Base-by-base conservation (phyloP, 2,797 vertebrate species). In the Heteromormyrus szaboi region DNA sequence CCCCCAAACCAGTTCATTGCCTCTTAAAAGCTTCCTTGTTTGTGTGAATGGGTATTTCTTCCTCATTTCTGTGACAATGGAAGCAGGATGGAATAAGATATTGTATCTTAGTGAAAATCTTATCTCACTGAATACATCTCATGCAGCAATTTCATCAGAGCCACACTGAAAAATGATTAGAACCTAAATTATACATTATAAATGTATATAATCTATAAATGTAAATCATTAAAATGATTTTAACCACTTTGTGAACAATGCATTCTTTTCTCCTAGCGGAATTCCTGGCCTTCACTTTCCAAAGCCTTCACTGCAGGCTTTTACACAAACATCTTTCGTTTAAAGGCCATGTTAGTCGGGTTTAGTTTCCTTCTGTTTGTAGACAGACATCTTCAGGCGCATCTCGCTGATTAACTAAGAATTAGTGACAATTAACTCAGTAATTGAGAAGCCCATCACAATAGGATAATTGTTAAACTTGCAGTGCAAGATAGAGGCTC, bases 1-100 rank as follows among this genome's bases (percentile, higher is more conserved):
- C 76, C 37, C 76, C 76, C 41, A 81, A 81, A 81, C 76, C 76
- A 46, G 94, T 94, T 96, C 96, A 95, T 95, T 95, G 44, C 50
- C n/a, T 85, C 22, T 53, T 85, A 51, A 53, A 50, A 22, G 48
- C n/a, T 85, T 85, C 46, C 79, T n/a, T 44, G 17, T 79, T 68
- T 68, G 25, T 14, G 11, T 68, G 65, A 33, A 33, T 33, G 29
- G 29, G 11, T 76, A 76, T 41, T 76, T 14, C 68, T 41, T 14
- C 72, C 79, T 46, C 51, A 84, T 53, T 48, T 85, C 37, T 86
- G 50, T 3, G 88, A 72, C 88, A 87, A 88, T 86, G 59, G 90
- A 48, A 51, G 22, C 29, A 65, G 48, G 22, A 29, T 81, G 19
- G 37, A 81, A 72, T 37, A 72, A 19, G 37, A 81, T n/a, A 8